Percentiles rank a stretch among this genome's conserved stretches.
These are phyloP conservation scores for Pempheris klunzingeri DNA, from an alignment of 2,797 vertebrate species.

Conservation along the genomic window DNA sequence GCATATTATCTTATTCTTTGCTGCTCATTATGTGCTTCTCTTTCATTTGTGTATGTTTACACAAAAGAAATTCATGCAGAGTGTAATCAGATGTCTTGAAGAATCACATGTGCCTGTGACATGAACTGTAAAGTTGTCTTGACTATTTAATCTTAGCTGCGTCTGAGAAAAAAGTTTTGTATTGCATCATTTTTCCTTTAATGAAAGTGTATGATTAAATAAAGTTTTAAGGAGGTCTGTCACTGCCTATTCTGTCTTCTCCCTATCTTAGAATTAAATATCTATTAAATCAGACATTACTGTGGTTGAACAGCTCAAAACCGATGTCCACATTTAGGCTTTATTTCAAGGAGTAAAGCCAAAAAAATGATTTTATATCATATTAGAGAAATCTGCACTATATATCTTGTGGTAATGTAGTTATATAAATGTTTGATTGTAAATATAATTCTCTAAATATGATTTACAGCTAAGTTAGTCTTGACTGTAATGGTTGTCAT, in stretches of 20 bases:
- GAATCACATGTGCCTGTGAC: not conserved
- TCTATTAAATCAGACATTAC: too few relatives aligned
- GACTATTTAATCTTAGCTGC: slow-evolving; percentile 51
- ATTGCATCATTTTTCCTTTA: slow-evolving; percentile 42
- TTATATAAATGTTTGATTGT: not conserved
- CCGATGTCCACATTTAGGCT: too few relatives aligned
- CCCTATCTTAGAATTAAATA: too few relatives aligned
- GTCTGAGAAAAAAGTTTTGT: slow-evolving; percentile 50
- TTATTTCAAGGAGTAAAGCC: not conserved
- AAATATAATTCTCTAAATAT: not conserved
- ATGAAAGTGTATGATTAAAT: slow-evolving; percentile 62
- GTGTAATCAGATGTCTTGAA: slow-evolving; percentile 20
- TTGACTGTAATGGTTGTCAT: too few relatives aligned
- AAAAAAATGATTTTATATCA: not conserved
- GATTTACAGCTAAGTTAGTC: too few relatives aligned
- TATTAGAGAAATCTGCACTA: not conserved
- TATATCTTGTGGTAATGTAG: not conserved
- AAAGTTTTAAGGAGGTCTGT: slow-evolving; percentile 39
- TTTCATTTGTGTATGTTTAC: slow-evolving; percentile 39
- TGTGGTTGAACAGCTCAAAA: too few relatives aligned
- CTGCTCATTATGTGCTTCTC: slow-evolving; percentile 27
- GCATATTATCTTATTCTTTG: slow-evolving; percentile 42
- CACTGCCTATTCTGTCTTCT: not conserved
- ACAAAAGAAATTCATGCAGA: not conserved
- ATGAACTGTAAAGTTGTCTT: slow-evolving; percentile 43